phyloP scores from a whole-genome alignment of 2,888 invertebrate genomes.

The Hoplodrina ambigua region DNA sequence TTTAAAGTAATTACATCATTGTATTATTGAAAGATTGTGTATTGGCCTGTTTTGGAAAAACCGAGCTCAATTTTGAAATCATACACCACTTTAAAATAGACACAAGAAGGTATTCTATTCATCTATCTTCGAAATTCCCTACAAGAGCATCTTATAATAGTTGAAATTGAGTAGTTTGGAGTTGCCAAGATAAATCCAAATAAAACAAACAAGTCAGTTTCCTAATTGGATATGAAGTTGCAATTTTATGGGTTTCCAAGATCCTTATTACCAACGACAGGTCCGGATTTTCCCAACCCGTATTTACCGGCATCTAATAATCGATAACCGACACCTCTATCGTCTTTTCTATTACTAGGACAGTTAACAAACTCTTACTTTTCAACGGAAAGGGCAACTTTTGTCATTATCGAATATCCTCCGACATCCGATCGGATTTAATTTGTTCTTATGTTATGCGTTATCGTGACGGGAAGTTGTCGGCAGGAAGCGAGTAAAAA shows the following conservation, averaged over 20 bases:
- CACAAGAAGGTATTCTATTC: too few relatives aligned
- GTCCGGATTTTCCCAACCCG: background rate
- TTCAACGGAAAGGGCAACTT: slow-evolving; percentile 67
- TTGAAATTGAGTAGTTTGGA: too few relatives aligned
- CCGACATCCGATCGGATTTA: slow-evolving; percentile 76
- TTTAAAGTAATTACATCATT: too few relatives aligned
- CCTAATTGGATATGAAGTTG: background rate
- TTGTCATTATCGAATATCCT: slow-evolving; percentile 77
- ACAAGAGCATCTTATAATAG: too few relatives aligned
- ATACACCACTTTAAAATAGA: too few relatives aligned
- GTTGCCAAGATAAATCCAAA: too few relatives aligned
- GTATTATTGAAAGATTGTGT: too few relatives aligned
- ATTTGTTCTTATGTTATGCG: slow-evolving; percentile 77
- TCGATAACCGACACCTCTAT: slow-evolving; percentile 2
- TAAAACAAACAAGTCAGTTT: too few relatives aligned
- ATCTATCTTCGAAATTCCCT: too few relatives aligned
- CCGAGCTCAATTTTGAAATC: too few relatives aligned
- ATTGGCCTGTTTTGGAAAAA: too few relatives aligned
- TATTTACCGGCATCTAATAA: background rate
- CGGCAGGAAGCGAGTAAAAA: slow-evolving; percentile 77
- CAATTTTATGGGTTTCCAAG: background rate
- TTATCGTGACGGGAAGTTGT: slow-evolving; percentile 79
- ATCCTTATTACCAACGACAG: background rate
- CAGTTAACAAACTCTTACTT: slow-evolving; percentile 60
- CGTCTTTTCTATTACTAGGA: slow-evolving; percentile 10